phyloP scores from a whole-genome alignment of 2,797 vertebrate genomes.

The Poecilia picta region DNA sequence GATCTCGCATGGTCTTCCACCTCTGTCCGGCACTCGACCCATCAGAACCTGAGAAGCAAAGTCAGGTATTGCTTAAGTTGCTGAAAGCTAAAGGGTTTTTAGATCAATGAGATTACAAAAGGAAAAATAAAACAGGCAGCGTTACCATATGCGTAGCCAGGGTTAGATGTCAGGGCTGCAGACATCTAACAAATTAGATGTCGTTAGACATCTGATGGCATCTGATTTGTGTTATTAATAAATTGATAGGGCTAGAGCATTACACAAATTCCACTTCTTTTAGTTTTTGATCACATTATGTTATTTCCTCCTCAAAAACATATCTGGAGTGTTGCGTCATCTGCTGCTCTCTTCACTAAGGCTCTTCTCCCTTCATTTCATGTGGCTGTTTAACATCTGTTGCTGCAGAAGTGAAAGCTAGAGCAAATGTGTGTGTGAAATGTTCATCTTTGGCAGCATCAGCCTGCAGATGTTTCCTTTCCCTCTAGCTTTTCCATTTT shows the following conservation, averaged over 20 bases:
- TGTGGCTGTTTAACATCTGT: background rate
- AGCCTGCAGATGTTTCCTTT: background rate
- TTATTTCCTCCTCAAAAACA: no score
- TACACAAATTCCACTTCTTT: no score
- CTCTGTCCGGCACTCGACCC: conserved; percentile 97
- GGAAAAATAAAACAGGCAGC: no score
- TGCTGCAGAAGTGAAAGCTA: background rate
- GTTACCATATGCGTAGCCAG: background rate
- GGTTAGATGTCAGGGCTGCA: background rate
- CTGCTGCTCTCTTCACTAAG: background rate
- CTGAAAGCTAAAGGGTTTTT: background rate
- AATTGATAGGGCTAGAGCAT: no score
- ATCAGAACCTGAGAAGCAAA: conserved; percentile 86
- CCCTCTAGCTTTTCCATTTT: background rate
- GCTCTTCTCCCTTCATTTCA: background rate
- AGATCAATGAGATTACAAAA: background rate
- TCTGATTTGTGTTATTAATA: background rate
- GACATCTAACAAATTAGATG: background rate
- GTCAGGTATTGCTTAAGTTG: background rate
- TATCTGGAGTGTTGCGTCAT: background rate
- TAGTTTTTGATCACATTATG: no score
- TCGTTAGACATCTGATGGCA: no score
- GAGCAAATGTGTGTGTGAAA: background rate
- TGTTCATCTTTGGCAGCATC: background rate
- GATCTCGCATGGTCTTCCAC: conserved; percentile 96